Evolutionary conservation across 1,140 invertebrate species (phyloP), one percentile per base, ranked within the genome.

Genomic region (Tyrophagus putrescentiae): DNA sequence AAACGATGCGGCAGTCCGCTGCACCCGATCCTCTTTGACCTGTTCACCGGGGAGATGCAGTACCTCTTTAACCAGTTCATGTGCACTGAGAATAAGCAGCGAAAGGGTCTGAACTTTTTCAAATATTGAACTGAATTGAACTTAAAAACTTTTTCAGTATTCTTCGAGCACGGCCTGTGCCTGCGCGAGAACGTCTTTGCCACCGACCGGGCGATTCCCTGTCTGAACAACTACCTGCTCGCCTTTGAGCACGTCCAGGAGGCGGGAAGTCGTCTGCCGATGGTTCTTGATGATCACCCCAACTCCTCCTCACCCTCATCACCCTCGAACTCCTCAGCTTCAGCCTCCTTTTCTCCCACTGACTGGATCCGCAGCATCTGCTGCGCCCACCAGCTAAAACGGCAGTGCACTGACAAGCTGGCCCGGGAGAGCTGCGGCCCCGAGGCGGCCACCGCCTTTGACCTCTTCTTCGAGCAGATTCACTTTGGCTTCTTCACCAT

Each of bases 201-300:
- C 18, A 39, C 44, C 23, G 56, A 57, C 21, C 7, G 44, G 5
- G 56, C 56, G 13, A 57, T 57, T 7, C 31, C 31, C 7, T 57
- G 56, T 57, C 29, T 57, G 25, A 57, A 57, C 31, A 57, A 57
- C 44, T 57, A 57, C 28, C 31, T 57, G 9, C 28, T 57, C 21
- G 56, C 56, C 21, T 57, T 57, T 36, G 56, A 57, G 16, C 29
- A 57, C 56, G 25, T 57, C 23, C 45, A 48, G 18, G 18, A 6
- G 45, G 45, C 7, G 18, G 31, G 31, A 25, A 7, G 31, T 21
- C 11, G 23, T n/a, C 56, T n/a, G 21, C 7, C 31, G 29, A 39
- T 9, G n/a, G n/a, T n/a, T n/a, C n/a, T n/a, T n/a, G n/a, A n/a
- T n/a, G n/a, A n/a, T n/a, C n/a, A n/a, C n/a, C n/a, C n/a, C n/a